Conservation (phyloP, 2,888 invertebrate genomes). For the Apomyelois bistriatella region DNA sequence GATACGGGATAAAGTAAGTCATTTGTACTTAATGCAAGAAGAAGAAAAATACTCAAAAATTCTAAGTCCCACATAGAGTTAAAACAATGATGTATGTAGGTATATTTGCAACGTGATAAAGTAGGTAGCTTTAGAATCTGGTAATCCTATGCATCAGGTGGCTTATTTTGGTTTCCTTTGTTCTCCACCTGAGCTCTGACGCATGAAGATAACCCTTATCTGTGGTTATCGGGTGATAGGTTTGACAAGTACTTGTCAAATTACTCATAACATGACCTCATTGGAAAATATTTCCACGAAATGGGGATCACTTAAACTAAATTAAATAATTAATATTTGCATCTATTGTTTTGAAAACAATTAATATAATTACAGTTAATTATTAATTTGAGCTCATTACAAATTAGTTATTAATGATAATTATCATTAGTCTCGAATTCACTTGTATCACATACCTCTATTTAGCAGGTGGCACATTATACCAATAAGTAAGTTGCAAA, state of each 20-base stretch:
- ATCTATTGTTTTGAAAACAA: not conserved
- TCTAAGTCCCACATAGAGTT: too few relatives aligned
- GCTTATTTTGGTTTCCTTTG: slow-evolving; percentile 30
- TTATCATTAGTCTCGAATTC: too few relatives aligned
- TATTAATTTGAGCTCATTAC: too few relatives aligned
- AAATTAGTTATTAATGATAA: too few relatives aligned
- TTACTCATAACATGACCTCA: slow-evolving; percentile 53
- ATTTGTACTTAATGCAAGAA: too few relatives aligned
- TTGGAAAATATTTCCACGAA: slow-evolving; percentile 19
- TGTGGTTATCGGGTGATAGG: slow-evolving; percentile 41
- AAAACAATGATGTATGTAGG: not conserved
- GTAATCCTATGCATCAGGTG: slow-evolving; percentile 2
- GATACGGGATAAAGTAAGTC: too few relatives aligned
- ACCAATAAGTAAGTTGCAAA: too few relatives aligned
- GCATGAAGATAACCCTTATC: slow-evolving; percentile 30
- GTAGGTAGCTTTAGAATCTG: not conserved
- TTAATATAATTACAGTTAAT: not conserved
- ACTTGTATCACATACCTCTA: too few relatives aligned
- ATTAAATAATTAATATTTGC: not conserved
- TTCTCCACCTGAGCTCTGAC: slow-evolving; percentile 32
- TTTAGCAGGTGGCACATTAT: too few relatives aligned
- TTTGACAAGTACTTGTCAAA: slow-evolving; percentile 37
- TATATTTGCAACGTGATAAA: slow-evolving; percentile 1
- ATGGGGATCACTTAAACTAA: not conserved
- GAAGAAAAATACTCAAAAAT: too few relatives aligned